Conservation (phyloP, 2,113 vertebrate species). For the Accipiter cooperii region DNA sequence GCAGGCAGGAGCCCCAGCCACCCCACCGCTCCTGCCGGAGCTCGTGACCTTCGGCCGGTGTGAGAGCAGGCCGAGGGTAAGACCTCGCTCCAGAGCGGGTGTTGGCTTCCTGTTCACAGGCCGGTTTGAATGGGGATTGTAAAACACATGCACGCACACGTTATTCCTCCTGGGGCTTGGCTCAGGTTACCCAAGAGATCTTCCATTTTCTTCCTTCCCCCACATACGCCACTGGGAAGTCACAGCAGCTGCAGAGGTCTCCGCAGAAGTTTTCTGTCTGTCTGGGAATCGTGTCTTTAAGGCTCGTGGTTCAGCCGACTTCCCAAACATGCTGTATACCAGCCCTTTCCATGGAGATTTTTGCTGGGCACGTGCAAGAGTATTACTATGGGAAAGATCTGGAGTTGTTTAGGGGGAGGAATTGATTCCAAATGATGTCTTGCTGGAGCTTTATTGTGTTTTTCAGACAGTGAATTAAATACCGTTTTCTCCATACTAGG, state of each 20-base stretch:
- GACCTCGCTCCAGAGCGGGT: background rate
- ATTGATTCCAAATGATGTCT: constrained; percentile 59
- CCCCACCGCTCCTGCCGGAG: background rate
- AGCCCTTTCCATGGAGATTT: background rate
- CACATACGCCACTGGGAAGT: background rate
- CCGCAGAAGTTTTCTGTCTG: background rate
- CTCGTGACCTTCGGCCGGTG: background rate
- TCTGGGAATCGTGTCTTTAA: background rate
- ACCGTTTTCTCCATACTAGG: background rate
- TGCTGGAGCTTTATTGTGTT: constrained; percentile 28
- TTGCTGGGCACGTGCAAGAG: constrained; percentile 36
- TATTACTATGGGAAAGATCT: constrained; percentile 50
- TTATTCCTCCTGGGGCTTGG: background rate
- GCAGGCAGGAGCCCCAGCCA: background rate
- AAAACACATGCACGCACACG: background rate
- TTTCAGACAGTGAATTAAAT: constrained; percentile 18
- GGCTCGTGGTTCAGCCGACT: background rate
- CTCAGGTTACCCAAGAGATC: background rate
- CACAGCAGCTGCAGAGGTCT: background rate
- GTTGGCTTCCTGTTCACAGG: background rate
- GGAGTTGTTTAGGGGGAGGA: constrained; percentile 45
- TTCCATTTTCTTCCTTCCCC: background rate
- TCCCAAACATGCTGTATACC: background rate
- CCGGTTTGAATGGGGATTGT: background rate
- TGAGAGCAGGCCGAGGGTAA: background rate